Conservation (phyloP, 2,797 vertebrate species). For the Coregonus suidteri region DNA sequence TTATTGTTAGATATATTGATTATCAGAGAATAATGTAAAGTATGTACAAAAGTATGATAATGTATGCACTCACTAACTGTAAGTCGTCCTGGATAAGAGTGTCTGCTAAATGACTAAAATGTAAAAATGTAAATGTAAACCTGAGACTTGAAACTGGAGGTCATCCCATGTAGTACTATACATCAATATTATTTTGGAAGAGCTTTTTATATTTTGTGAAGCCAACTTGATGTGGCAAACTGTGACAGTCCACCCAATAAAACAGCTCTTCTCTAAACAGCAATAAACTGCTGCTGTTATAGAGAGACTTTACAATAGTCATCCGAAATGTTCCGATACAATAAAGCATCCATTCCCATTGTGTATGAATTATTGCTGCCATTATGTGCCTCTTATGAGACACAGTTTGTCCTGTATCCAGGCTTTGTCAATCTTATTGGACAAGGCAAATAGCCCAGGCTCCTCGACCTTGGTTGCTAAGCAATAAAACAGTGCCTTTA, state of each 20-base stretch:
- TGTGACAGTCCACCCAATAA: neutral
- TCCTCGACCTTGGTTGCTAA: slow-evolving; percentile 32
- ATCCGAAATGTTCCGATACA: slow-evolving; percentile 19
- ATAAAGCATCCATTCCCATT: slow-evolving; percentile 12
- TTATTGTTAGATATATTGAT: neutral
- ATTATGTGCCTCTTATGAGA: neutral
- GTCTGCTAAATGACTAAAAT: no score
- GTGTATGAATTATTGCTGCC: neutral
- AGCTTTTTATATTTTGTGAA: slow-evolving; percentile 14
- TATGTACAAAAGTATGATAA: no score
- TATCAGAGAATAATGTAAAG: neutral
- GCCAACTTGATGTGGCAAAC: slow-evolving; percentile 32
- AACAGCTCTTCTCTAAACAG: slow-evolving; percentile 6
- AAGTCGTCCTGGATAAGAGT: no score
- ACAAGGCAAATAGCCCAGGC: neutral
- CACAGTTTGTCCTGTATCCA: neutral
- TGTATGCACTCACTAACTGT: no score
- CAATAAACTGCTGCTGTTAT: slow-evolving; percentile 40
- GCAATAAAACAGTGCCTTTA: neutral
- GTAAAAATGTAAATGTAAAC: neutral
- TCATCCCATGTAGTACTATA: neutral
- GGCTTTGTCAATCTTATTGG: slow-evolving; percentile 1
- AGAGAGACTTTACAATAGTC: slow-evolving; percentile 20
- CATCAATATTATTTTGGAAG: slow-evolving; percentile 26
- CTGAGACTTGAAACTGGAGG: neutral